Percentiles rank a stretch among this genome's conserved stretches.
These are phyloP conservation scores for Parazoanthus swiftii DNA, from an alignment of 92 coral and sea anemone genomes.

Conservation along the genomic window DNA sequence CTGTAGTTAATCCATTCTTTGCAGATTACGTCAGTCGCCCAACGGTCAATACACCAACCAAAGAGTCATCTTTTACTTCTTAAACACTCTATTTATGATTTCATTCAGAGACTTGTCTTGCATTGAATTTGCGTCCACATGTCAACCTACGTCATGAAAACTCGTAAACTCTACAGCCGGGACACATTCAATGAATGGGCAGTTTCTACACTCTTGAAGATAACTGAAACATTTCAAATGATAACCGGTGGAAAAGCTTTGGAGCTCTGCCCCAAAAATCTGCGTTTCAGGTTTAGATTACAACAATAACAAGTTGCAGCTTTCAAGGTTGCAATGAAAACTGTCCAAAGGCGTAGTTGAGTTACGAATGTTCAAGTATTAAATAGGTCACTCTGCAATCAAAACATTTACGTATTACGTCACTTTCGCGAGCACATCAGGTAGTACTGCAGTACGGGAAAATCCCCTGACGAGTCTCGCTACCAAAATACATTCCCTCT, in stretches of 20 bases:
- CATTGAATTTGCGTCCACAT: too few relatives aligned
- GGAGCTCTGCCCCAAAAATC: neutral
- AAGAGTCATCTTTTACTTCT: too few relatives aligned
- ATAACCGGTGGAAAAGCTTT: neutral
- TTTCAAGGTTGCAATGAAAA: neutral
- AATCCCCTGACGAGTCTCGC: neutral
- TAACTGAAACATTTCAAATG: too few relatives aligned
- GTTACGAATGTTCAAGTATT: neutral
- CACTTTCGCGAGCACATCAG: neutral
- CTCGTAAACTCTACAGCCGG: too few relatives aligned
- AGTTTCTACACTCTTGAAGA: too few relatives aligned
- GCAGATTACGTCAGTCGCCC: too few relatives aligned
- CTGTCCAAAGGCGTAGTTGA: neutral
- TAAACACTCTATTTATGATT: too few relatives aligned
- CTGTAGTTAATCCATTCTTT: too few relatives aligned
- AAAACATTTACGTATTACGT: neutral
- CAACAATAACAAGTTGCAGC: neutral
- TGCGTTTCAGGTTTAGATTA: neutral
- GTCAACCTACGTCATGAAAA: too few relatives aligned
- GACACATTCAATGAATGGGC: too few relatives aligned
- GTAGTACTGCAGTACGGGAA: neutral
- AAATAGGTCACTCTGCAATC: neutral
- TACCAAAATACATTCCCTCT: conserved; percentile 80
- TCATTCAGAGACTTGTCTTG: too few relatives aligned
- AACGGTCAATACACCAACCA: too few relatives aligned